Conservation (phyloP, 2,113 vertebrate genomes). For the Daphoenositta chrysoptera region DNA sequence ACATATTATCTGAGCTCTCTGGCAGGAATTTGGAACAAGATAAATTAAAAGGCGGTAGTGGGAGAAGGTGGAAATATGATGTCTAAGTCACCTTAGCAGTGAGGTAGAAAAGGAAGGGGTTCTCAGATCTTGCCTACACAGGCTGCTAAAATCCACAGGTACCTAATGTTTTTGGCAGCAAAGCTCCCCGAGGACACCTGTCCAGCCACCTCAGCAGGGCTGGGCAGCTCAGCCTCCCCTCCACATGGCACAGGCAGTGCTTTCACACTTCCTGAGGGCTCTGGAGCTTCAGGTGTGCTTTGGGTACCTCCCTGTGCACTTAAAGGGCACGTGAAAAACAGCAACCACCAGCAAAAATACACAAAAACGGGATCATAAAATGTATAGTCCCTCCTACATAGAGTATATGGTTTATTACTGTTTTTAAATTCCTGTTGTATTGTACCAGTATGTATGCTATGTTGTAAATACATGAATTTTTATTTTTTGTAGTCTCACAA, state of each 20-base stretch:
- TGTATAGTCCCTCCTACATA: not conserved
- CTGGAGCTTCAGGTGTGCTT: fast-evolving
- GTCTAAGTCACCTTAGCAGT: not conserved
- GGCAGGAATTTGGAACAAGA: not conserved
- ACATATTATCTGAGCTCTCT: not conserved
- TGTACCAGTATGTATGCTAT: not conserved
- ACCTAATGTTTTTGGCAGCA: not conserved
- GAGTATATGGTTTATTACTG: not conserved
- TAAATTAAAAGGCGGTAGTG: not conserved
- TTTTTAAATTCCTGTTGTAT: not conserved
- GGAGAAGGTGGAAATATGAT: not conserved
- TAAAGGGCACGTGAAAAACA: not conserved
- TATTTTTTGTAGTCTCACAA: not conserved
- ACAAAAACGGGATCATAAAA: not conserved
- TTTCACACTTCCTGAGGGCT: not conserved
- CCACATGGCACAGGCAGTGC: not conserved
- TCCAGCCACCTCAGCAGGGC: not conserved
- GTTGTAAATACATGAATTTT: not conserved
- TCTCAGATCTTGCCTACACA: not conserved
- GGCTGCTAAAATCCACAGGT: not conserved
- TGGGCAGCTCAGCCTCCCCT: not conserved
- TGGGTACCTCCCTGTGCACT: fast-evolving
- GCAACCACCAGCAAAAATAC: not conserved
- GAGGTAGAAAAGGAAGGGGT: not conserved
- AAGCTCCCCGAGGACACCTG: not conserved